Evolutionary conservation across 2,888 invertebrate genomes (phyloP).

Genomic region (Lithosia quadra): DNA sequence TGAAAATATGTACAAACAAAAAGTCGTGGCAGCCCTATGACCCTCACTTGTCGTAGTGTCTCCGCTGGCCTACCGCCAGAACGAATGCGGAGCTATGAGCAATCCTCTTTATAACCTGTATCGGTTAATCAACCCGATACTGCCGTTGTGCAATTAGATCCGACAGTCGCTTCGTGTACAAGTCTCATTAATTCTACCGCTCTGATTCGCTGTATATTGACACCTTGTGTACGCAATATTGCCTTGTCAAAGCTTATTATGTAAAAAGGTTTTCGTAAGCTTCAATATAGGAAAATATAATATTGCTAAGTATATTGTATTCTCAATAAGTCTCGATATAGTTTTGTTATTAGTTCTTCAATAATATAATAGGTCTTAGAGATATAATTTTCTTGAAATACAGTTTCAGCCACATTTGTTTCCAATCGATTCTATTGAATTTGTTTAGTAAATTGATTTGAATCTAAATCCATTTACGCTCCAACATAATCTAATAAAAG

Average conservation of each 20-base stretch:
- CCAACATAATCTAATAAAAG: no score
- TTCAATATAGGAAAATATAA: not conserved
- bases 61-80: slow-evolving; percentile 75
- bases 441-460: no score
- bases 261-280: not conserved
- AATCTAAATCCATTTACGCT: no score
- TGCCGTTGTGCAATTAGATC: slow-evolving; percentile 67
- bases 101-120: slow-evolving; percentile 80
- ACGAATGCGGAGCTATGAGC: slow-evolving; percentile 78
- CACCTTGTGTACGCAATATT: slow-evolving; percentile 16
- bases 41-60: slow-evolving; percentile 57
- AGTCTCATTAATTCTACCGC: slow-evolving; percentile 46
- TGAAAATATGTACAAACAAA: not conserved
- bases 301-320: not conserved
- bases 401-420: no score
- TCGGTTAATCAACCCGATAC: slow-evolving; percentile 83
- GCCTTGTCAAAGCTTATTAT: slow-evolving; percentile 6
- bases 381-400: no score
- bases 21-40: slow-evolving; percentile 41
- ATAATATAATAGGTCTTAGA: not conserved
- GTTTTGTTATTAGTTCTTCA: not conserved
- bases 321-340: not conserved
- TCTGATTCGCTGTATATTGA: slow-evolving; percentile 38
- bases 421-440: no score
- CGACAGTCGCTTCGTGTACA: slow-evolving; percentile 42